Evolutionary conservation across 2,113 vertebrate species (phyloP).

Genomic region (Daubentonia madagascariensis): DNA sequence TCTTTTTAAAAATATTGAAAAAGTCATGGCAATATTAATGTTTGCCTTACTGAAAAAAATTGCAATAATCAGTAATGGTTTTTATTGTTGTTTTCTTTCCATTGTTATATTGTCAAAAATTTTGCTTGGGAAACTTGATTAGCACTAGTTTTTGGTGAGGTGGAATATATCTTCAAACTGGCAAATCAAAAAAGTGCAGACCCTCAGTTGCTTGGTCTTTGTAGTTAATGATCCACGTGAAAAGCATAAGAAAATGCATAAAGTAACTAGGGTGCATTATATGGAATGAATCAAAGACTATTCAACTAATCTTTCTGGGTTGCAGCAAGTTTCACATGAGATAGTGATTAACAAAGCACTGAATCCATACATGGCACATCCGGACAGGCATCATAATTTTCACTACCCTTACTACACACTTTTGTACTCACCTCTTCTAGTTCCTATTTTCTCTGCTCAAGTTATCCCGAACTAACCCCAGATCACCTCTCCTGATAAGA

Average conservation of each 20-base stretch:
- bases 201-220: neutral
- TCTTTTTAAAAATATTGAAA: neutral
- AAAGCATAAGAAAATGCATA: neutral
- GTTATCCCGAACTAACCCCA: neutral
- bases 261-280: neutral
- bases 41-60: neutral
- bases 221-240: neutral
- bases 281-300: neutral
- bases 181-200: neutral
- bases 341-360: neutral
- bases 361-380: accelerated
- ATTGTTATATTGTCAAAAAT: neutral
- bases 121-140: neutral
- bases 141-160: neutral
- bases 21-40: neutral
- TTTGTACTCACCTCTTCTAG: neutral
- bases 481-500: neutral
- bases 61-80: neutral
- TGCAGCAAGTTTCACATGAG: neutral
- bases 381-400: neutral
- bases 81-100: neutral
- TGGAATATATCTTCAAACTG: neutral
- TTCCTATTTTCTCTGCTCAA: neutral
- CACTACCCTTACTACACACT: accelerated
- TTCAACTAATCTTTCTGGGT: neutral